Percentiles rank a stretch among this genome's conserved stretches.
Evolutionary conservation across 1,140 invertebrate genomes (phyloP).

Genomic region (Oreohelix idahoensis): DNA sequence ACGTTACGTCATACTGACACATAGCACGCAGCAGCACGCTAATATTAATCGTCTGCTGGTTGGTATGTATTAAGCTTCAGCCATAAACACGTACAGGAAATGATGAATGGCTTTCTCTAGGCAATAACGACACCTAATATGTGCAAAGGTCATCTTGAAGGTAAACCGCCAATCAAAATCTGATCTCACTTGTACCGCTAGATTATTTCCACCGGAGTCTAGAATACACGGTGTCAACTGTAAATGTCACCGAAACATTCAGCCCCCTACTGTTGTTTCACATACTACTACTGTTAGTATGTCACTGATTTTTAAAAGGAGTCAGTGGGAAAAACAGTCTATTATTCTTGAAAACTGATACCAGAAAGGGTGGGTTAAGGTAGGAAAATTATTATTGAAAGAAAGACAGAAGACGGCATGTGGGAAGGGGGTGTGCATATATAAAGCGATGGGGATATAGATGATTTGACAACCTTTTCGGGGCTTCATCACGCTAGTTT

Average conservation of each 20-base stretch:
- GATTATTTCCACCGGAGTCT: neutral
- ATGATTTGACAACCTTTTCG: no score
- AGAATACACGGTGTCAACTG: slow-evolving; percentile 1
- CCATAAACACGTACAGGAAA: neutral
- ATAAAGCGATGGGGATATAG: no score
- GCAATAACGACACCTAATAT: neutral
- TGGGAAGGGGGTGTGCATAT: no score
- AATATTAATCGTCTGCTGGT: neutral
- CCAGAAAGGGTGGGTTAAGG: no score
- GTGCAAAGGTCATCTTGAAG: neutral
- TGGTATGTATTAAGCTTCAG: neutral
- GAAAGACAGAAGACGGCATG: no score
- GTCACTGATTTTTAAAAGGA: neutral
- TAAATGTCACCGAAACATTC: neutral
- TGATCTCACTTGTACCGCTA: neutral
- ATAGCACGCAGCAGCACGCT: no score
- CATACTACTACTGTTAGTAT: neutral
- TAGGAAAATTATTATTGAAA: no score
- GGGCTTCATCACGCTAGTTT: no score
- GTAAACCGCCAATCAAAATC: slow-evolving; percentile 10
- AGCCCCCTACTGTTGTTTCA: neutral
- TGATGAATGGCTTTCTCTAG: neutral
- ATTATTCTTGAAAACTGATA: no score
- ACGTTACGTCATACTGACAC: no score
- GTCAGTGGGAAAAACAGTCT: no score